These are phyloP conservation scores for Pantherophis alleghaniensis DNA, from an alignment of 2,797 vertebrate genomes.

Conservation along the genomic window DNA sequence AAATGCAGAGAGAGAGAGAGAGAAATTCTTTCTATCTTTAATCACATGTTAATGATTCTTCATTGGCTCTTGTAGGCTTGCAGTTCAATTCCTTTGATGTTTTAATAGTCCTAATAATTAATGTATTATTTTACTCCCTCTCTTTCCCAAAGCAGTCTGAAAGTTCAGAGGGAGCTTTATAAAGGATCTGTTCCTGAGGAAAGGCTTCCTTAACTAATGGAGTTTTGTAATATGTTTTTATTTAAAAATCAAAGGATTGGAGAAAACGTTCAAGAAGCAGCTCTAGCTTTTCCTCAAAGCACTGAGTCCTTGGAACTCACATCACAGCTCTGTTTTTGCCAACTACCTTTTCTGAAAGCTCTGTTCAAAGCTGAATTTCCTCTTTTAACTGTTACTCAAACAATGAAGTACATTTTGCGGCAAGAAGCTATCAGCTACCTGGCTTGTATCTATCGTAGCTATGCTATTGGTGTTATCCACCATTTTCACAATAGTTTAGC, in stretches of 20 bases:
- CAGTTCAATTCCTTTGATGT: not conserved
- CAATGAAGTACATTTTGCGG: not conserved
- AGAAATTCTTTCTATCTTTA: not conserved
- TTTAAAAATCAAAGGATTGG: not conserved
- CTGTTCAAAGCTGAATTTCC: not conserved
- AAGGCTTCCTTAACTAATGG: not conserved
- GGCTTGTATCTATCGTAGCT: not conserved
- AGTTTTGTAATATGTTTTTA: not conserved
- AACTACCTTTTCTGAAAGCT: not conserved
- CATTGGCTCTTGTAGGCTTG: not conserved
- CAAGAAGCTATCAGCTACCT: not conserved
- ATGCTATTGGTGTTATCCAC: not conserved
- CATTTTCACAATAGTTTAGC: not conserved
- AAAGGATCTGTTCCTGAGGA: not conserved
- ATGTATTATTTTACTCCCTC: not conserved
- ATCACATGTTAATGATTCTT: not conserved
- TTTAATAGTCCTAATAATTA: not conserved
- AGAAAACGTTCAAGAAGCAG: not conserved
- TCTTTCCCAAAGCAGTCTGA: not conserved
- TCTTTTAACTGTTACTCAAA: not conserved
- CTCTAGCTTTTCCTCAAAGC: not conserved
- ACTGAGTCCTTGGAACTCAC: not conserved
- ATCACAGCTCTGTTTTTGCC: not conserved
- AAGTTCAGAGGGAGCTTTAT: not conserved
- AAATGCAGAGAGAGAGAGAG: not conserved